Base-by-base conservation (phyloP, 2,888 invertebrate species). In the Hirtodrosophila alboralis region DNA sequence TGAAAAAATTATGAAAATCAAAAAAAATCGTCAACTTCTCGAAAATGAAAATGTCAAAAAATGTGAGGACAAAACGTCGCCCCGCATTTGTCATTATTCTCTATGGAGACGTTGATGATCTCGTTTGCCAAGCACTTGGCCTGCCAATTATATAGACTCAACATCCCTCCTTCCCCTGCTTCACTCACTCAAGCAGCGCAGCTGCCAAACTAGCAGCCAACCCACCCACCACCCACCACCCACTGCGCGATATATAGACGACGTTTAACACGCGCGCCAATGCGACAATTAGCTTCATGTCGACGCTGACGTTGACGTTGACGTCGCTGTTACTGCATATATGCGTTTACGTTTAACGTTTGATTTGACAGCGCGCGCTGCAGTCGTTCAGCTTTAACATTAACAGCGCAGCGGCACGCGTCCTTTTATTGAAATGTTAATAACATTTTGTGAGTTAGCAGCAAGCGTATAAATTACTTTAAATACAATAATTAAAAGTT, bases 41-140 rank as follows among this genome's bases (percentile, higher is more conserved):
- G 18, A 75, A n/a, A 76, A 75, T 75, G 58, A 75, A 77, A 66
- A 65, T 70, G 73, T 75, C 79, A 73, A 73, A 76, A 68, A 14
- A 16, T 31, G 27, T 12, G 18, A 34, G 16, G 10, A 14, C 21
- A 21, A 37, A 31, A 21, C 13, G 37, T 2, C 10, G 31, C 14
- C 37, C n/a, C n/a, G n/a, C n/a, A 48, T 47, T 48, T 30, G 27
- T 43, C 49, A 45, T 51, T 37, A 26, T 56, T 33, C 30, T 31
- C 28, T 72, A 52, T 69, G 72, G 60, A 69, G 34, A 9, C 43
- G 68, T 54, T n/a, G n/a, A n/a, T n/a, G 18, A 21, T 3, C 3
- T 51, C 53, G 52, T 21, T 37, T 43, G 65, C 33, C 68, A 61
- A 65, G 34, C 54, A 51, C 47, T 45, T 43, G 58, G 58, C 52